A percentile compares a stretch with the other conserved stretches of the same genome.
Evolutionary conservation across 2,797 vertebrate species (phyloP).

Genomic region (Siniperca scherzeri): DNA sequence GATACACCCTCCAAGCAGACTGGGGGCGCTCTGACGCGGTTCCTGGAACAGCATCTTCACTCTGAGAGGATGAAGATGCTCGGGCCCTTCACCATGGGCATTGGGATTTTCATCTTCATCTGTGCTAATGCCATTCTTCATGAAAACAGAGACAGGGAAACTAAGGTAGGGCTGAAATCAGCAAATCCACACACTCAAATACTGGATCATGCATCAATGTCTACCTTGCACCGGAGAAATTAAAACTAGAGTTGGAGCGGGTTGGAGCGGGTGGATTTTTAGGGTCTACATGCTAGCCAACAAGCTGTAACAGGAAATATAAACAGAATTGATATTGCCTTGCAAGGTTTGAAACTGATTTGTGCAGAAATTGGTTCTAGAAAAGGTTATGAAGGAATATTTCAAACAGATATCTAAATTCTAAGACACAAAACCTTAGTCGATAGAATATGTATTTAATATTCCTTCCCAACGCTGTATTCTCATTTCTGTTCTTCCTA

Average conservation of each 20-base stretch:
- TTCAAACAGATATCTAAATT: slow-evolving; percentile 14
- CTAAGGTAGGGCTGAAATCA: slow-evolving; percentile 82
- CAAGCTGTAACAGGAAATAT: background rate
- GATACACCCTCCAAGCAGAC: slow-evolving; percentile 59
- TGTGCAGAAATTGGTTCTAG: background rate
- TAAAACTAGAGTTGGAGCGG: background rate
- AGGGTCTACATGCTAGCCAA: background rate
- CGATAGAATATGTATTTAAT: slow-evolving; percentile 11
- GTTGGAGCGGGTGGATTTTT: background rate
- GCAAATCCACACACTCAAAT: background rate
- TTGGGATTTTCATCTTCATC: slow-evolving; percentile 99
- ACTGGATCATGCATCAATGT: background rate
- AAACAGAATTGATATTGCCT: background rate
- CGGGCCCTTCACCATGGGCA: slow-evolving; percentile 99
- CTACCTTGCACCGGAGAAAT: background rate
- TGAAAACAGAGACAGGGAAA: slow-evolving; percentile 97
- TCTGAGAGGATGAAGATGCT: slow-evolving; percentile 99
- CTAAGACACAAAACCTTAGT: background rate
- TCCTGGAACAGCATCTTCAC: slow-evolving; percentile 94
- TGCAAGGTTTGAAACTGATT: background rate
- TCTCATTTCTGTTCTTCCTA: slow-evolving; percentile 25
- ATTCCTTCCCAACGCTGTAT: background rate
- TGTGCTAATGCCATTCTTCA: slow-evolving; percentile 98
- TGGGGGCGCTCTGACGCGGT: slow-evolving; percentile 84
- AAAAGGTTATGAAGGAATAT: background rate